Conservation (phyloP, 2,113 vertebrate genomes). For the Plectropomus leopardus region DNA sequence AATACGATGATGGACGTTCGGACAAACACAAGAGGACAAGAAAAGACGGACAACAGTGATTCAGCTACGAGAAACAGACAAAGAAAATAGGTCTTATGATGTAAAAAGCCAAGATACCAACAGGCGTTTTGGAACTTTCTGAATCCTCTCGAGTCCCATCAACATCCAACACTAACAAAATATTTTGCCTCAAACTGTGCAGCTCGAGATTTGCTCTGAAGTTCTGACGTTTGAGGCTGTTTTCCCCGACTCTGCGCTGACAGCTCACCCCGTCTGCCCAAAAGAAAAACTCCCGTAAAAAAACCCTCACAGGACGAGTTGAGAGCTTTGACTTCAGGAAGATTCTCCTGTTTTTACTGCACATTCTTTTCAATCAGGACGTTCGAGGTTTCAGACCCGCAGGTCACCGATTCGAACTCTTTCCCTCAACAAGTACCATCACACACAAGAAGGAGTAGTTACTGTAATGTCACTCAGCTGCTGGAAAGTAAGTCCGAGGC, state of each 20-base stretch:
- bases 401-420: conserved; percentile 3
- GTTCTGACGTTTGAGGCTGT: conserved; percentile 18
- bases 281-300: conserved; percentile 45
- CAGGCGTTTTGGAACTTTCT: conserved; percentile 35
- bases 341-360: conserved; percentile 47
- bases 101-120: conserved; percentile 19
- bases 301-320: conserved; percentile 35
- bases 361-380: conserved; percentile 61
- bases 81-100: conserved; percentile 25
- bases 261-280: conserved; percentile 24
- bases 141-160: conserved; percentile 53
- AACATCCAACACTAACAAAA: conserved; percentile 54
- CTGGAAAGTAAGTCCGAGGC: neutral
- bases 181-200: conserved; percentile 61
- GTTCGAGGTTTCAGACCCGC: neutral
- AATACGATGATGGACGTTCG: conserved; percentile 28
- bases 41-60: neutral
- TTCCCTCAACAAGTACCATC: neutral
- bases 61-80: conserved; percentile 18
- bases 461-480: neutral
- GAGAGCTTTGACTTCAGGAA: conserved; percentile 29
- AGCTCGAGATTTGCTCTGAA: conserved; percentile 42
- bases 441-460: neutral
- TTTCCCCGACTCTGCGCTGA: conserved; percentile 47
- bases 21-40: conserved; percentile 24